phyloP scores from a whole-genome alignment of 1,140 invertebrate genomes.

The Condylostylus longicornis region DNA sequence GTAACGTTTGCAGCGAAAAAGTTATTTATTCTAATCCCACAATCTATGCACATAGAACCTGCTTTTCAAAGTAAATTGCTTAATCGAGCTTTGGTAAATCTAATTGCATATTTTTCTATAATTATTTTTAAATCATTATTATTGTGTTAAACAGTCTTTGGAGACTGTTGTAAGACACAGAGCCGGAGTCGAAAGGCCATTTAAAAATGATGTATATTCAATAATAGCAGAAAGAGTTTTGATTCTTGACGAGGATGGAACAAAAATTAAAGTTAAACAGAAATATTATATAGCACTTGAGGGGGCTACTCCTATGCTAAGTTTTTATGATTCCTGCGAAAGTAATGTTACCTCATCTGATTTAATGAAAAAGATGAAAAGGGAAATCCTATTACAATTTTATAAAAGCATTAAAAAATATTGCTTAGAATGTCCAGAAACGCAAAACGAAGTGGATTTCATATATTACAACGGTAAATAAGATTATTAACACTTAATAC shows the following conservation, averaged over 20 bases:
- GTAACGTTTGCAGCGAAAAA: slow-evolving; percentile 41
- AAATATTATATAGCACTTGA: slow-evolving; percentile 43
- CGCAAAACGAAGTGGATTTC: slow-evolving; percentile 14
- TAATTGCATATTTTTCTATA: not conserved
- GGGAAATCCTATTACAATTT: slow-evolving; percentile 26
- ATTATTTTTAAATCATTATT: not conserved
- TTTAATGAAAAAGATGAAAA: slow-evolving; percentile 21
- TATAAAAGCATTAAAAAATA: slow-evolving; percentile 15
- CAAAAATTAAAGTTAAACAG: no score
- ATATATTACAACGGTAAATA: slow-evolving; percentile 8
- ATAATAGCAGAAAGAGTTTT: no score
- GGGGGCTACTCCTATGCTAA: slow-evolving; percentile 48
- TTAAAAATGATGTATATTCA: slow-evolving; percentile 44
- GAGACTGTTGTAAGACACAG: slow-evolving; percentile 34
- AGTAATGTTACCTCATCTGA: slow-evolving; percentile 14
- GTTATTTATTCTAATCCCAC: slow-evolving; percentile 47
- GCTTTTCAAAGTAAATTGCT: slow-evolving; percentile 13
- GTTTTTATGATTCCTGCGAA: slow-evolving; percentile 39
- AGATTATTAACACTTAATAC: no score
- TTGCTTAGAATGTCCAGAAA: slow-evolving; percentile 17
- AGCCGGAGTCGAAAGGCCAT: slow-evolving; percentile 42
- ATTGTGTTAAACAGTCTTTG: slow-evolving; percentile 30
- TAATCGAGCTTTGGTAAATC: slow-evolving; percentile 11
- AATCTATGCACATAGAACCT: slow-evolving; percentile 33
- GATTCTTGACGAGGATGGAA: no score